Conservation (phyloP, 2,888 invertebrate genomes). For the Drosophila kambysellisi region DNA sequence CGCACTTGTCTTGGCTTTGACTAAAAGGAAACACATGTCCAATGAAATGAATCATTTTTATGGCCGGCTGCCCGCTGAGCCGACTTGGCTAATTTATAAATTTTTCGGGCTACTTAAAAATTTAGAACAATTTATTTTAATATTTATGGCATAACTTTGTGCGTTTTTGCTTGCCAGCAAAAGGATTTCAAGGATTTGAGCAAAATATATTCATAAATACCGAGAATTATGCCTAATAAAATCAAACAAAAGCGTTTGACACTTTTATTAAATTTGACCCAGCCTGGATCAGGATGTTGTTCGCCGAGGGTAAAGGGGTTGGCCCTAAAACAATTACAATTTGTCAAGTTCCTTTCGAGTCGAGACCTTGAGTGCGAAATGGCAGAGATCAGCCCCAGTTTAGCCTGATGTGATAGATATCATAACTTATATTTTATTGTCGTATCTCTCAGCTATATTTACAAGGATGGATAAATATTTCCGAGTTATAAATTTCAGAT, state of each 20-base stretch:
- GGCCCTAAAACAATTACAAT: conserved; percentile 48
- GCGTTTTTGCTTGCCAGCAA: conserved; percentile 28
- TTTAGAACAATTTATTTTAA: conserved; percentile 65
- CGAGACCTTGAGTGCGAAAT: conserved; percentile 14
- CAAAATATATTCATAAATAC: conserved; percentile 49
- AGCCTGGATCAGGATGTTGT: background rate
- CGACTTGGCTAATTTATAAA: conserved; percentile 45
- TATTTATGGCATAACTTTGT: conserved; percentile 70
- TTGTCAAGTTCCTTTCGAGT: conserved; percentile 27
- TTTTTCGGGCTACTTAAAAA: conserved; percentile 42
- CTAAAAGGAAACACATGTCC: conserved; percentile 56
- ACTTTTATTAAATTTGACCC: conserved; percentile 64
- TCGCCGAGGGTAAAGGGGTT: background rate
- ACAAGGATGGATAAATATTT: background rate
- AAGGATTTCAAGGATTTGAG: conserved; percentile 36
- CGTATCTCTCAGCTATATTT: background rate
- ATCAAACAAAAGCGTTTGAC: conserved; percentile 60
- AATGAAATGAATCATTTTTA: conserved; percentile 67
- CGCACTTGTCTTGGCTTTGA: conserved; percentile 12
- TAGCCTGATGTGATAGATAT: background rate
- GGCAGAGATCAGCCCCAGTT: background rate
- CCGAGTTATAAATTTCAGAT: background rate
- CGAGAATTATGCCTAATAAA: conserved; percentile 45
- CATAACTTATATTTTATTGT: background rate
- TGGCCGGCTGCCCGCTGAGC: conserved; percentile 22